A percentile compares a stretch with the other conserved stretches of the same genome.
phyloP scores from a whole-genome alignment of 1,140 invertebrate species.

The Leptopilina clavipes region DNA sequence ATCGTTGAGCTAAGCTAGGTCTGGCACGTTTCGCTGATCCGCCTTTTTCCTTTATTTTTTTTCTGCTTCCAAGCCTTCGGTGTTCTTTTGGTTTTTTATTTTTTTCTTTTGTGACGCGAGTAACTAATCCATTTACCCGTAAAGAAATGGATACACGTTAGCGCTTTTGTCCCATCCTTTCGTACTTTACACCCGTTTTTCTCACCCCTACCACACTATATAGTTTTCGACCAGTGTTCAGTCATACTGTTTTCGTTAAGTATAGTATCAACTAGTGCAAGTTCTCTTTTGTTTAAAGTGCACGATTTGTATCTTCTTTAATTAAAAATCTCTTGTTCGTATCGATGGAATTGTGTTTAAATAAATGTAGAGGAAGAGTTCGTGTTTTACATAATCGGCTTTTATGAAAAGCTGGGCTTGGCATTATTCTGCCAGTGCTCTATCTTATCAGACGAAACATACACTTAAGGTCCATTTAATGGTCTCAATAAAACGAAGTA shows the following conservation, averaged over 20 bases:
- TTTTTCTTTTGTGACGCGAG: conserved; percentile 50
- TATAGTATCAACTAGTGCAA: conserved; percentile 51
- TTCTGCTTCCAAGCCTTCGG: conserved; percentile 10
- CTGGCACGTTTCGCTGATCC: conserved; percentile 34
- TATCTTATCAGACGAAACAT: conserved; percentile 6
- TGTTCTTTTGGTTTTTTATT: conserved; percentile 40
- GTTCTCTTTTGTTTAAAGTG: conserved; percentile 55
- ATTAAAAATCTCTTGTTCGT: conserved; percentile 45
- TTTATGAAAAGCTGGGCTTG: background rate
- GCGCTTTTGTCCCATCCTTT: conserved; percentile 36
- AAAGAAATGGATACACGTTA: conserved; percentile 49
- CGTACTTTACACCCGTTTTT: conserved; percentile 47
- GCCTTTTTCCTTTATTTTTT: conserved; percentile 29
- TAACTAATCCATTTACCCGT: conserved; percentile 70
- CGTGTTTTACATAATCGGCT: conserved; percentile 15
- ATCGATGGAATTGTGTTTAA: conserved; percentile 56
- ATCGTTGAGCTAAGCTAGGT: conserved; percentile 30
- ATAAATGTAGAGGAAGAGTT: conserved; percentile 49
- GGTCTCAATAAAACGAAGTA: conserved; percentile 35
- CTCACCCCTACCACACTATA: conserved; percentile 26
- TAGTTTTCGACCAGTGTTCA: conserved; percentile 54
- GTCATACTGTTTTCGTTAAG: conserved; percentile 50
- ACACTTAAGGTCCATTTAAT: conserved; percentile 16
- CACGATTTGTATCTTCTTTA: conserved; percentile 50
- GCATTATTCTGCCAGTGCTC: background rate